Percentiles rank a stretch among this genome's conserved stretches.
These are phyloP conservation scores for Pterocles gutturalis DNA, from an alignment of 2,113 vertebrate genomes.

Conservation along the genomic window DNA sequence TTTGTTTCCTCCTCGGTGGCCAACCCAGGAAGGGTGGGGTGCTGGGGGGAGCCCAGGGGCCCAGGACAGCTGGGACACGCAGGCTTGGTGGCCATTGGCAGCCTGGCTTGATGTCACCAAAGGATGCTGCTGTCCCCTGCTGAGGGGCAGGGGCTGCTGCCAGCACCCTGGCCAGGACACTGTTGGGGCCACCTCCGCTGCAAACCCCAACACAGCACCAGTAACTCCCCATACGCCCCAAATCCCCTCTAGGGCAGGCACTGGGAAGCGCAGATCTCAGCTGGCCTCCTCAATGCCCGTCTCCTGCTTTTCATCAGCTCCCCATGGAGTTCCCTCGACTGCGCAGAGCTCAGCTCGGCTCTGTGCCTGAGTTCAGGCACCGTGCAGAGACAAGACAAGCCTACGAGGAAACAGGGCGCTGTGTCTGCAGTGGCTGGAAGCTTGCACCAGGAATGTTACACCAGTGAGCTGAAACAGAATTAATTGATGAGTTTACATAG, in stretches of 20 bases:
- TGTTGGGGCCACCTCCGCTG: neutral
- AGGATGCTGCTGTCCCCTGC: neutral
- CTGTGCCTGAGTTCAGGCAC: neutral
- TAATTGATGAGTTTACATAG: slow-evolving; percentile 69
- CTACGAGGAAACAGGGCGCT: slow-evolving; percentile 64
- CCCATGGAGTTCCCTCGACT: fast-evolving
- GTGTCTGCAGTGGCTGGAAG: slow-evolving; percentile 43
- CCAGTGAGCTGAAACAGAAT: slow-evolving; percentile 49
- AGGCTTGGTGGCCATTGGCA: neutral
- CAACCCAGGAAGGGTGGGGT: neutral
- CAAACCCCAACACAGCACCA: neutral
- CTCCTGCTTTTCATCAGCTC: neutral
- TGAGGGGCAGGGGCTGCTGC: neutral
- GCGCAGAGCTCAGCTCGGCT: neutral
- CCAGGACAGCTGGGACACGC: neutral
- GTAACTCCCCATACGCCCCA: fast-evolving
- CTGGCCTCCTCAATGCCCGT: neutral
- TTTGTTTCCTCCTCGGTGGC: neutral
- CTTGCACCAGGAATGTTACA: slow-evolving; percentile 10
- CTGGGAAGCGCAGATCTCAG: neutral
- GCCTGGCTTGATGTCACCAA: fast-evolving
- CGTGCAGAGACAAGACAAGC: neutral
- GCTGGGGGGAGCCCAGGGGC: neutral
- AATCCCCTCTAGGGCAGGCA: neutral
- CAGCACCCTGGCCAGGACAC: neutral